A percentile compares a stretch with the other conserved stretches of the same genome.
These are phyloP conservation scores for Aleiodes testaceus DNA, from an alignment of 2,888 invertebrate species.

Conservation along the genomic window DNA sequence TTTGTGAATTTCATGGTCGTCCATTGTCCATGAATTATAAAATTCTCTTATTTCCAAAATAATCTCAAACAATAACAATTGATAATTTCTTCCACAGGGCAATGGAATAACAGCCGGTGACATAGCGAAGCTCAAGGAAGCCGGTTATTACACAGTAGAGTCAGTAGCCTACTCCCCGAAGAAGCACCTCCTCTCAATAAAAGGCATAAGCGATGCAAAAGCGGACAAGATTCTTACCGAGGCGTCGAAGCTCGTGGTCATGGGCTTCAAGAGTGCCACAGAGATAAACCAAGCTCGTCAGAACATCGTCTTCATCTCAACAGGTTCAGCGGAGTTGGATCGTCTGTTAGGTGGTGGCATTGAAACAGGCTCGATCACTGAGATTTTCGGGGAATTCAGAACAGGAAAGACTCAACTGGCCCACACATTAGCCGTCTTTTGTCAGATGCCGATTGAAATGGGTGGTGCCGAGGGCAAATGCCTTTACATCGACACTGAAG, in stretches of 20 bases:
- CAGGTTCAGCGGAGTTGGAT: conserved; percentile 95
- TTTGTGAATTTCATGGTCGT: too few species aligned
- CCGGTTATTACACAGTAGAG: conserved; percentile 96
- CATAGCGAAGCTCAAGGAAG: conserved; percentile 93
- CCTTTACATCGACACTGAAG: conserved; percentile 98
- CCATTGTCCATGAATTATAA: too few species aligned
- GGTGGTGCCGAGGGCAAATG: conserved; percentile 99
- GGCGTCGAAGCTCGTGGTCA: conserved; percentile 93
- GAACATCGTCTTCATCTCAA: conserved; percentile 95
- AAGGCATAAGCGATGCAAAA: conserved; percentile 98
- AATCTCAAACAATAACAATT: too few species aligned
- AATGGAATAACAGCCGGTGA: conserved; percentile 93
- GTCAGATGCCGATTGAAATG: conserved; percentile 97
- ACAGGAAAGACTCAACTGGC: conserved; percentile 98
- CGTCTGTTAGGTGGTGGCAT: conserved; percentile 95
- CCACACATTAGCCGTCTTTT: conserved; percentile 97
- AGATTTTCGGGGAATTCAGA: conserved; percentile 98
- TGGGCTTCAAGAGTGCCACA: conserved; percentile 99
- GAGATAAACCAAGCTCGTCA: conserved; percentile 96
- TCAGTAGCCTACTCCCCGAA: conserved; percentile 96
- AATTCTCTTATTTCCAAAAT: too few species aligned
- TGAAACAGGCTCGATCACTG: conserved; percentile 98
- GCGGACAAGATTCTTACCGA: conserved; percentile 94
- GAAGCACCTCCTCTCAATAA: conserved; percentile 89
- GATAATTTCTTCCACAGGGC: conserved; percentile 76